These are phyloP conservation scores for Desoria tigrina DNA, from an alignment of 2,888 invertebrate species.

Conservation along the genomic window DNA sequence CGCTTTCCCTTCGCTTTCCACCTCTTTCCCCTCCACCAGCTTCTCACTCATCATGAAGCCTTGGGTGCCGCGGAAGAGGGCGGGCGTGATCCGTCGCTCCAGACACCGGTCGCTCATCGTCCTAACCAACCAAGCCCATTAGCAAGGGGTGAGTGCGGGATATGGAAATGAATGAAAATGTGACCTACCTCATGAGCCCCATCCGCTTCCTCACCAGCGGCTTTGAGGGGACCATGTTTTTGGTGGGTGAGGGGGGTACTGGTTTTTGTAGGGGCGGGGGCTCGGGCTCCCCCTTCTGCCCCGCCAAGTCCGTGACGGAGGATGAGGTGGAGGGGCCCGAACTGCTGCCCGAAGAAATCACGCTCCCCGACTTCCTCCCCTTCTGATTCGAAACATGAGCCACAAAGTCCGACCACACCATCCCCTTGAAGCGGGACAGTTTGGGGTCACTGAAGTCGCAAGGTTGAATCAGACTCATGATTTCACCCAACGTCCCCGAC, in stretches of 20 bases:
- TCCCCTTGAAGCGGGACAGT: slow-evolving; percentile 60
- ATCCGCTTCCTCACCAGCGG: slow-evolving; percentile 50
- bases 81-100: slow-evolving; percentile 53
- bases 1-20: slow-evolving; percentile 2
- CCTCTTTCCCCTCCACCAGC: slow-evolving; percentile 45
- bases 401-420: slow-evolving; percentile 59
- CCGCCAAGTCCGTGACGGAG: slow-evolving; percentile 17
- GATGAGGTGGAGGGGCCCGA: slow-evolving; percentile 22
- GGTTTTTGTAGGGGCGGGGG: not conserved
- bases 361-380: slow-evolving; percentile 38
- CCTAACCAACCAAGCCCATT: slow-evolving; percentile 48
- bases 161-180: no score
- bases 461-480: slow-evolving; percentile 60
- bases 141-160: no score
- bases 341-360: slow-evolving; percentile 42
- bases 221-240: slow-evolving; percentile 35
- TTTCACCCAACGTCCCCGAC: slow-evolving; percentile 60
- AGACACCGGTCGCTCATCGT: slow-evolving; percentile 56
- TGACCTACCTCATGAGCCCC: slow-evolving; percentile 50
- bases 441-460: slow-evolving; percentile 62
- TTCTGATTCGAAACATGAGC: slow-evolving; percentile 56
- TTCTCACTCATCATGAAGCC: slow-evolving; percentile 49
- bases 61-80: slow-evolving; percentile 45
- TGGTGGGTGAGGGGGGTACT: slow-evolving; percentile 15
- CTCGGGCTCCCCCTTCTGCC: slow-evolving; percentile 16